Percentiles rank a stretch among this genome's conserved stretches.
These are phyloP conservation scores for Gryon sp. DNA, from an alignment of 1,140 invertebrate genomes.

Conservation along the genomic window DNA sequence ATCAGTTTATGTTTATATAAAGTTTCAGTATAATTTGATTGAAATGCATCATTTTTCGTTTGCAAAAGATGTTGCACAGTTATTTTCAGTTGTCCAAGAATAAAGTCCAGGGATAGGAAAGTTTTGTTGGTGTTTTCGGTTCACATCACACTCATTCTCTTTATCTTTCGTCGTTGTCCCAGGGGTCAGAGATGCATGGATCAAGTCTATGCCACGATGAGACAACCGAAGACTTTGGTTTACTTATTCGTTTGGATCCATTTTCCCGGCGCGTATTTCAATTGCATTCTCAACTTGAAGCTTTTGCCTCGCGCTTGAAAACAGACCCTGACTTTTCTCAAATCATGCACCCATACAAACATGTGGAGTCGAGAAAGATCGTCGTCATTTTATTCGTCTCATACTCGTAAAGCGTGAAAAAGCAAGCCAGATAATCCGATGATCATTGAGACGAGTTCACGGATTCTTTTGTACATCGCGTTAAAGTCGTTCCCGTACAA, in stretches of 20 bases:
- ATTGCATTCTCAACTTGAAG: conserved; percentile 37
- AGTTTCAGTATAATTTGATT: too few relatives aligned
- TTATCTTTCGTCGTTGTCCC: conserved; percentile 10
- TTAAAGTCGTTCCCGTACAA: conserved; percentile 18
- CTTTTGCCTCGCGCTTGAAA: conserved; percentile 32
- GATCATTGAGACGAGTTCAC: conserved; percentile 4
- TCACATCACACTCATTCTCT: conserved; percentile 32
- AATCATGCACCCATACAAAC: conserved; percentile 11
- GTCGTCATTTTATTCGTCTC: conserved; percentile 11
- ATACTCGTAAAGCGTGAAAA: not conserved
- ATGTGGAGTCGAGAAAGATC: not conserved
- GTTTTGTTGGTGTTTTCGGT: conserved; percentile 41
- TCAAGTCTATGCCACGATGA: conserved; percentile 24
- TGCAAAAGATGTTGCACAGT: conserved; percentile 18
- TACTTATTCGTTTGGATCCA: conserved; percentile 34
- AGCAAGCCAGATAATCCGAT: conserved; percentile 30
- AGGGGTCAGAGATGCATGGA: conserved; percentile 40
- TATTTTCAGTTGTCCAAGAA: conserved; percentile 13
- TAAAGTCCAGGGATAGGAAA: not conserved
- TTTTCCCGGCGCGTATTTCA: conserved; percentile 25
- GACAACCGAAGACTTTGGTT: conserved; percentile 28
- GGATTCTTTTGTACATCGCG: conserved; percentile 29
- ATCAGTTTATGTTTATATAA: too few relatives aligned
- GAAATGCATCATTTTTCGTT: conserved; percentile 46
- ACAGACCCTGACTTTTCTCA: conserved; percentile 23